These are phyloP conservation scores for Macrocentrus cingulum DNA, from an alignment of 1,140 invertebrate species.

Conservation along the genomic window DNA sequence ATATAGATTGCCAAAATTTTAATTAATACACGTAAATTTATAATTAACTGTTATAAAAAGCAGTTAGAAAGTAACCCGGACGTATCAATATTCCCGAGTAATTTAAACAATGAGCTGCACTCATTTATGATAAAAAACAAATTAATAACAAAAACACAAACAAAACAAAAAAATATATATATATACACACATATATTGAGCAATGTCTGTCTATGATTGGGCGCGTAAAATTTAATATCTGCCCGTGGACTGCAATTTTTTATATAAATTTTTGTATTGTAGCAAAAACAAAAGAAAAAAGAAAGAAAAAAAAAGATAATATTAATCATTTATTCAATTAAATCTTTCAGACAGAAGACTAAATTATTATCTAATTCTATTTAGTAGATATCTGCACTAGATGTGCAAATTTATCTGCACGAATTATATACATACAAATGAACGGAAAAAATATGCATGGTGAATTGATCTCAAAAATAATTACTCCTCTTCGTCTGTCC, in stretches of 20 bases:
- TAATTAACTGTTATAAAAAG: background rate
- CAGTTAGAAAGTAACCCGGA: background rate
- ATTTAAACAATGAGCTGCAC: background rate
- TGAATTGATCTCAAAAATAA: background rate
- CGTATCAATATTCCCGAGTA: background rate
- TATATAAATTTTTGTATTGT: constrained; percentile 29
- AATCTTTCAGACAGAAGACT: no score
- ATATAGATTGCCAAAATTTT: no score
- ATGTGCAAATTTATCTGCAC: no score
- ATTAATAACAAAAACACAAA: background rate
- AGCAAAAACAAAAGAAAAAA: background rate
- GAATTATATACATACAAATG: no score
- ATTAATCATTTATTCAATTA: background rate
- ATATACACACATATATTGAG: constrained; percentile 34
- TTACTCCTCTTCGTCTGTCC: background rate
- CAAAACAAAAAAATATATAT: constrained; percentile 14
- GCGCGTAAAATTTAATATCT: constrained; percentile 7
- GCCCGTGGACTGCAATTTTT: constrained; percentile 34
- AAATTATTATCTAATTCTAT: no score
- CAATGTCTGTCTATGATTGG: background rate
- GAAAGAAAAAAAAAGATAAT: background rate
- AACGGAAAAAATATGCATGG: background rate
- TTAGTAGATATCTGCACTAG: no score
- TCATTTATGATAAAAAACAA: background rate
- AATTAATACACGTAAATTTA: constrained; percentile 1